These are phyloP conservation scores for Pandion haliaetus DNA, from an alignment of 2,113 vertebrate species.

Conservation along the genomic window DNA sequence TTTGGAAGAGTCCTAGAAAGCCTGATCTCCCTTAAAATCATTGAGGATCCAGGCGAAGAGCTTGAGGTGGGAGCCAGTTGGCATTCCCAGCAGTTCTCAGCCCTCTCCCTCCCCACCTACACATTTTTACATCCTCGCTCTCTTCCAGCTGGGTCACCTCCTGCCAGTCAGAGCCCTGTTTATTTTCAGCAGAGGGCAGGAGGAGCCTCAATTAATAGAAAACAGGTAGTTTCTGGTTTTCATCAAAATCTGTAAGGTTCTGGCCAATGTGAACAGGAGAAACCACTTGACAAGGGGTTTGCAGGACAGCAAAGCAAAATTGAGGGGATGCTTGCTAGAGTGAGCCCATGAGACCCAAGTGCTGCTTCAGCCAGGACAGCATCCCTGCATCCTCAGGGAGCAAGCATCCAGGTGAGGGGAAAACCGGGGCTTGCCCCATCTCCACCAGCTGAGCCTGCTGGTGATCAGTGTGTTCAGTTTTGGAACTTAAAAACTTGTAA, in stretches of 20 bases:
- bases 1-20: not conserved
- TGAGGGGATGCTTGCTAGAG: not conserved
- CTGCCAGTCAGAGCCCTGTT: not conserved
- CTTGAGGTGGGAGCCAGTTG: not conserved
- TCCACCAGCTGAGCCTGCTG: not conserved
- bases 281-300: not conserved
- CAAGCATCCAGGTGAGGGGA: not conserved
- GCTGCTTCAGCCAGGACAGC: not conserved
- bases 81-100: not conserved
- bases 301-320: not conserved
- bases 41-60: not conserved
- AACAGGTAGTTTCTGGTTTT: constrained; percentile 5
- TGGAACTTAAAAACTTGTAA: not conserved
- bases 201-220: not conserved
- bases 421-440: not conserved
- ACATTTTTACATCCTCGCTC: not conserved
- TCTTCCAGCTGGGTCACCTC: not conserved
- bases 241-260: not conserved
- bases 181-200: not conserved
- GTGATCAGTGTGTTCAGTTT: not conserved
- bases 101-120: not conserved
- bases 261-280: not conserved
- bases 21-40: not conserved
- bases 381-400: not conserved
- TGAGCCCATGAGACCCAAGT: not conserved